Evolutionary conservation across 2,113 vertebrate species (phyloP).

Genomic region (Chinchilla lanigera): DNA sequence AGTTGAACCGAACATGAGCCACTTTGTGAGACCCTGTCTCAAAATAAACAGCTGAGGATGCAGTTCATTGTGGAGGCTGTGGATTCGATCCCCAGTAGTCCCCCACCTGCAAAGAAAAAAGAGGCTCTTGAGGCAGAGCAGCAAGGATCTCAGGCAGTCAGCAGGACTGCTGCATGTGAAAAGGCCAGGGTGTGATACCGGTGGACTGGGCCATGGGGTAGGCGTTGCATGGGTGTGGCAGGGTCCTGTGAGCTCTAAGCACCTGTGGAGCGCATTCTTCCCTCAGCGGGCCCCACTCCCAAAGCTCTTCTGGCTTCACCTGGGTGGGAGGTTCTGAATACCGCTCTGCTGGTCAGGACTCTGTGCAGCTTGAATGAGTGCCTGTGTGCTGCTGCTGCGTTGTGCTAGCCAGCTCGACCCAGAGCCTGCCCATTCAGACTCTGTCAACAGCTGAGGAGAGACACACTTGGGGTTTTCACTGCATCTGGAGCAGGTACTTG

Average conservation of each 20-base stretch:
- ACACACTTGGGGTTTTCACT: not conserved
- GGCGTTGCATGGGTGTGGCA: not conserved
- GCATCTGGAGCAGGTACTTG: not conserved
- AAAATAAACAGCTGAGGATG: not conserved
- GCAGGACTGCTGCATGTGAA: not conserved
- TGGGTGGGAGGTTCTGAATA: not conserved
- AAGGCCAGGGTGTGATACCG: not conserved
- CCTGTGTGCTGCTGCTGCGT: not conserved
- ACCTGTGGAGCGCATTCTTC: not conserved
- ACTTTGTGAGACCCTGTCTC: not conserved
- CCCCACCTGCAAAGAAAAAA: not conserved
- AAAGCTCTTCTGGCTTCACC: not conserved
- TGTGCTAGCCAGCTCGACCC: not conserved
- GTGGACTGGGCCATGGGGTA: not conserved
- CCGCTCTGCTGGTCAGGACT: not conserved
- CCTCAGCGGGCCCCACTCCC: not conserved
- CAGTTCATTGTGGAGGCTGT: not conserved
- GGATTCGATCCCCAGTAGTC: not conserved
- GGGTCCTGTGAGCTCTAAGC: not conserved
- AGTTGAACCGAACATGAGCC: not conserved
- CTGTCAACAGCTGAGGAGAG: not conserved
- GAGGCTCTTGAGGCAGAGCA: not conserved
- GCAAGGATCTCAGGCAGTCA: not conserved
- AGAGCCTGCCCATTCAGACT: not conserved
- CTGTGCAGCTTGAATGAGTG: rapidly evolving